phyloP scores from a whole-genome alignment of 2,113 vertebrate genomes.

The Triplophysa tibetana region DNA sequence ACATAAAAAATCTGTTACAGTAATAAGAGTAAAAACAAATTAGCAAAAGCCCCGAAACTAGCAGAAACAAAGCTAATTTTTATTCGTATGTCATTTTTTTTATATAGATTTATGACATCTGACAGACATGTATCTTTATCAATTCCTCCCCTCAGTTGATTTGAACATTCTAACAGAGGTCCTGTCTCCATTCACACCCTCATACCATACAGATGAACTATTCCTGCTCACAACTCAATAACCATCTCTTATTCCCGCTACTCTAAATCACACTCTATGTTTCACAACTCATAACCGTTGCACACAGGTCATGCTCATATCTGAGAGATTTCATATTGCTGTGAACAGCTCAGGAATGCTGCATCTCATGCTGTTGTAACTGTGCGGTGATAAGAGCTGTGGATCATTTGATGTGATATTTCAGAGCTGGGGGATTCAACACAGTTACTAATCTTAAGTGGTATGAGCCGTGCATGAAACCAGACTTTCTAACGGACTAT shows the following conservation, averaged over 20 bases:
- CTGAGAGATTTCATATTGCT: background rate
- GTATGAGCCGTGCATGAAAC: background rate
- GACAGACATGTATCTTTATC: background rate
- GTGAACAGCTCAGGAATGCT: background rate
- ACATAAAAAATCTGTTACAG: no score
- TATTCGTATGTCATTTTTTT: no score
- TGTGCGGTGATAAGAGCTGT: background rate
- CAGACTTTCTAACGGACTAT: background rate
- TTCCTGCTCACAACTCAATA: slow-evolving; percentile 22
- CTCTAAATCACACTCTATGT: background rate
- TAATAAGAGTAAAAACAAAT: no score
- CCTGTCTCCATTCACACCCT: slow-evolving; percentile 26
- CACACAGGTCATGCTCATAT: background rate
- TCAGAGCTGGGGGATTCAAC: background rate
- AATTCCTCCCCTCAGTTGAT: background rate
- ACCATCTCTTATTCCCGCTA: background rate
- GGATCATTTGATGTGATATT: background rate
- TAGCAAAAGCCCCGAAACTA: no score
- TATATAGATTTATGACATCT: no score
- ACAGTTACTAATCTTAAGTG: slow-evolving; percentile 4
- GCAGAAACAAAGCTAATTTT: no score
- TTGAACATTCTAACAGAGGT: background rate
- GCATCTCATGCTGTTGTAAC: background rate
- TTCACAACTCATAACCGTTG: background rate
- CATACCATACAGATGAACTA: slow-evolving; percentile 37